phyloP scores from a whole-genome alignment of 2,113 vertebrate species.

The Tautogolabrus adspersus region DNA sequence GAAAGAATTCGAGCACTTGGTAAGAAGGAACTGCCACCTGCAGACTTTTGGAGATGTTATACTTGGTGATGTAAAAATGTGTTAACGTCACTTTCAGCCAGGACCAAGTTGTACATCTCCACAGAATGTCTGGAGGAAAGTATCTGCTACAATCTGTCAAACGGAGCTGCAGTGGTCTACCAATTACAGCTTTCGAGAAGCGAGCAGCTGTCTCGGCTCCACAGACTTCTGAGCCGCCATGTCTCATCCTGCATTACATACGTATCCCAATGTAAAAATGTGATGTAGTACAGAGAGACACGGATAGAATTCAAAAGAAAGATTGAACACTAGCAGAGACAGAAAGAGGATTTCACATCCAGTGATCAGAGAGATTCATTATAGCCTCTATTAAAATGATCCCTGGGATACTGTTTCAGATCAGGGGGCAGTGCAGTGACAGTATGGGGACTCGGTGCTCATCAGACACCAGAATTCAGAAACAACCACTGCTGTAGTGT shows the following conservation, averaged over 20 bases:
- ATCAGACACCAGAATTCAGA: slow-evolving; percentile 35
- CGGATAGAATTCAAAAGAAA: slow-evolving; percentile 32
- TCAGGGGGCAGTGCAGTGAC: slow-evolving; percentile 10
- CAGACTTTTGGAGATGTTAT: slow-evolving; percentile 68
- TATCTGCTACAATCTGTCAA: slow-evolving; percentile 72
- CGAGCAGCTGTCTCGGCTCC: slow-evolving; percentile 69
- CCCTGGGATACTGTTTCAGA: slow-evolving; percentile 25
- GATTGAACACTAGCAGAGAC: slow-evolving; percentile 2
- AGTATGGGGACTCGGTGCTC: slow-evolving; percentile 10
- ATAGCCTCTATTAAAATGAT: slow-evolving; percentile 44
- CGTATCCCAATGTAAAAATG: slow-evolving; percentile 51
- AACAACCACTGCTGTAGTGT: slow-evolving; percentile 15
- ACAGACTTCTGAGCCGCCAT: slow-evolving; percentile 47
- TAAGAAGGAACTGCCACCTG: slow-evolving; percentile 55
- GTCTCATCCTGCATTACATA: slow-evolving; percentile 65
- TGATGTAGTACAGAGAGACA: slow-evolving; percentile 50
- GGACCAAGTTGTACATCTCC: slow-evolving; percentile 65
- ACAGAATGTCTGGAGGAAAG: slow-evolving; percentile 62
- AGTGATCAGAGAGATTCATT: slow-evolving; percentile 56
- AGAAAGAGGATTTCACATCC: slow-evolving; percentile 20
- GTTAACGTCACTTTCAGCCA: slow-evolving; percentile 66
- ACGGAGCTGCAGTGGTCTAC: slow-evolving; percentile 55
- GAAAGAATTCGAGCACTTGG: slow-evolving; percentile 49
- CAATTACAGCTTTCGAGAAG: slow-evolving; percentile 75
- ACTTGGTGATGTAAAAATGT: slow-evolving; percentile 72